These are phyloP conservation scores for Epinephelus fuscoguttatus DNA, from an alignment of 2,113 vertebrate genomes.

Conservation along the genomic window DNA sequence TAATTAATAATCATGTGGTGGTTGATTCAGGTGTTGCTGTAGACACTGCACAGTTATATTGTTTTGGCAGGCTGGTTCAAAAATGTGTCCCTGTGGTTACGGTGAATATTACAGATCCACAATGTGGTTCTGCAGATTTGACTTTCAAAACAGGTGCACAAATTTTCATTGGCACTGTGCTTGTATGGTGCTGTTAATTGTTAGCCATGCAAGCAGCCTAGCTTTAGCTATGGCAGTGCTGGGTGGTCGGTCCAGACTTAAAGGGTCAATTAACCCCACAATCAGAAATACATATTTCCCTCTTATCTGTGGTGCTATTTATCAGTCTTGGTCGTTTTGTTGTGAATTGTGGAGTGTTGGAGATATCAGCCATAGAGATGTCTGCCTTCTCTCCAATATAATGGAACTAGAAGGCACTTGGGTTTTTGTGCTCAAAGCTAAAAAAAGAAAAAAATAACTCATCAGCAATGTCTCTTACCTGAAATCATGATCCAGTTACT, in stretches of 20 bases:
- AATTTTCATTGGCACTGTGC: background rate
- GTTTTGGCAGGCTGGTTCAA: constrained; percentile 41
- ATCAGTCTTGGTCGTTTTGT: too few relatives aligned
- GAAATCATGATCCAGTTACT: too few relatives aligned
- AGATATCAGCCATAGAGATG: too few relatives aligned
- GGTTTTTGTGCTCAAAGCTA: too few relatives aligned
- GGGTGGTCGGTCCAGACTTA: background rate
- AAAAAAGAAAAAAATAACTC: too few relatives aligned
- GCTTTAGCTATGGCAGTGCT: background rate
- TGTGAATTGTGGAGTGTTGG: too few relatives aligned
- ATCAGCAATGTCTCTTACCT: too few relatives aligned
- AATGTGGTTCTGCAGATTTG: constrained; percentile 2
- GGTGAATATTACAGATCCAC: constrained; percentile 14
- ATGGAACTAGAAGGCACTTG: too few relatives aligned
- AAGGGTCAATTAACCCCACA: background rate
- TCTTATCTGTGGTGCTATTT: too few relatives aligned
- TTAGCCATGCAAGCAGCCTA: background rate
- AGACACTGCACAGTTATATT: constrained; percentile 16
- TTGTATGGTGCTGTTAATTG: background rate
- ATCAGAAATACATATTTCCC: too few relatives aligned
- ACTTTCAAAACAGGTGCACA: background rate
- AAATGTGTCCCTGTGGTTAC: constrained; percentile 18
- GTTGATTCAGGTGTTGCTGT: constrained; percentile 61
- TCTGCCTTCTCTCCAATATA: too few relatives aligned
- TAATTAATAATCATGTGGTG: constrained; percentile 18